Base-by-base conservation (phyloP, 2,797 vertebrate species). In the Aeoliscus strigatus region DNA sequence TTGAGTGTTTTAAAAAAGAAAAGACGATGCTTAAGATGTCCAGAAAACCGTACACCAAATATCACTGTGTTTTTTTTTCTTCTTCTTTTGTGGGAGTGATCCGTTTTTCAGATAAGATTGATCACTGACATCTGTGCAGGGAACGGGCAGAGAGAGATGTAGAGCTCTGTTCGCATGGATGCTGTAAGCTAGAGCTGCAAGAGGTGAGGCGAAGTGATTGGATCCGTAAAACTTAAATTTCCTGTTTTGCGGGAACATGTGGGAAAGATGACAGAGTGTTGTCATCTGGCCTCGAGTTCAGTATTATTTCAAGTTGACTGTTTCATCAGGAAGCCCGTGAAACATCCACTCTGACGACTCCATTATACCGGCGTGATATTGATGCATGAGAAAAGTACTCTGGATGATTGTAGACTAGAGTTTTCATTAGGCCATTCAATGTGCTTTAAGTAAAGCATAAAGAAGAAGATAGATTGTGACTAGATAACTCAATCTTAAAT, bases 151-250 rank as follows among this genome's bases (percentile, higher is more conserved):
- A 66, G 59, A 47, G 63, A 76, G 56, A 60, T 60, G 54, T 56
- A 51, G 45, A 33, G 52, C 52, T 57, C 39, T 70, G 43, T 75
- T 65, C 64, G 55, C 51, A 51, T 51, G 41, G 31, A 33, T 35
- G 57, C 30, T 43, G 52, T 47, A 41, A 10, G 38, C 24, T 37
- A n/a, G 28, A 51, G 33, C 52, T 57, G 56, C 35, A 43, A 53
- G 52, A 81, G 64, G 68, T 67, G 54, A 70, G 49, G 56, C 42
- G 57, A 53, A 59, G 66, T 83, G 82, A 84, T 79, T 80, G 71
- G 60, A 80, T 84, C 63, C 60, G 76, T 62, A 71, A 75, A 78
- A 84, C 75, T 85, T 61, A 79, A 75, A 81, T 83, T 72, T 80
- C 73, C 68, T 81, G 73, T 86, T 80, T 69, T 53, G 46, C 64